These are phyloP conservation scores for Selenia dentaria DNA, from an alignment of 2,888 invertebrate species.

Conservation along the genomic window DNA sequence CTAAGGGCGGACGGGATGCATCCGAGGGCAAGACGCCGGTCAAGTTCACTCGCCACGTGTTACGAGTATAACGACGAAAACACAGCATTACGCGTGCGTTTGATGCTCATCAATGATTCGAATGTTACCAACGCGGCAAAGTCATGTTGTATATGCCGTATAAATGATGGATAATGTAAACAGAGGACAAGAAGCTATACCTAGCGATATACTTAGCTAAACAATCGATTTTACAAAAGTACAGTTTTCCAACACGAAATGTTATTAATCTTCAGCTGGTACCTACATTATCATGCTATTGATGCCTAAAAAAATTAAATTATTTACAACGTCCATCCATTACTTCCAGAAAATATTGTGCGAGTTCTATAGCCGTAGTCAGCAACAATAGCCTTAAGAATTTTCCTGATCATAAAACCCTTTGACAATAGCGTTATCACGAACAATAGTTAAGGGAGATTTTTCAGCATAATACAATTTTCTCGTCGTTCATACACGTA, in stretches of 20 bases:
- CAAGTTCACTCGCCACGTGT: constrained; percentile 50
- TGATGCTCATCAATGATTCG: neutral
- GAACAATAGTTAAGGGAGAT: constrained; percentile 32
- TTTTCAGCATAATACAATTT: constrained; percentile 41
- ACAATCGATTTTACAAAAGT: too few species aligned
- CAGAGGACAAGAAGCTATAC: too few species aligned
- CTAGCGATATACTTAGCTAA: too few species aligned
- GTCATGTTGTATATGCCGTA: too few species aligned
- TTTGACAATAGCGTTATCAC: constrained; percentile 30
- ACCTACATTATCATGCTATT: too few species aligned
- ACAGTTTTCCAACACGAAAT: too few species aligned
- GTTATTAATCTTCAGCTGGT: too few species aligned
- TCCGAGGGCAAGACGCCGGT: constrained; percentile 40
- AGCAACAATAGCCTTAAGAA: constrained; percentile 24
- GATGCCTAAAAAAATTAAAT: too few species aligned
- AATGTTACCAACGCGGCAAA: neutral
- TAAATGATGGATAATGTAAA: too few species aligned
- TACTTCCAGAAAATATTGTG: too few species aligned
- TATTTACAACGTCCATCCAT: too few species aligned
- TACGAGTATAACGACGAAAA: constrained; percentile 9
- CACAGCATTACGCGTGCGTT: constrained; percentile 1
- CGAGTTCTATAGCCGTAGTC: constrained; percentile 10
- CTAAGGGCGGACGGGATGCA: constrained; percentile 18
- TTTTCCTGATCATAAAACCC: constrained; percentile 26
- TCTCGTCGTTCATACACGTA: constrained; percentile 45